These are phyloP conservation scores for Chaetodon auriga DNA, from an alignment of 2,113 vertebrate species.

Conservation along the genomic window DNA sequence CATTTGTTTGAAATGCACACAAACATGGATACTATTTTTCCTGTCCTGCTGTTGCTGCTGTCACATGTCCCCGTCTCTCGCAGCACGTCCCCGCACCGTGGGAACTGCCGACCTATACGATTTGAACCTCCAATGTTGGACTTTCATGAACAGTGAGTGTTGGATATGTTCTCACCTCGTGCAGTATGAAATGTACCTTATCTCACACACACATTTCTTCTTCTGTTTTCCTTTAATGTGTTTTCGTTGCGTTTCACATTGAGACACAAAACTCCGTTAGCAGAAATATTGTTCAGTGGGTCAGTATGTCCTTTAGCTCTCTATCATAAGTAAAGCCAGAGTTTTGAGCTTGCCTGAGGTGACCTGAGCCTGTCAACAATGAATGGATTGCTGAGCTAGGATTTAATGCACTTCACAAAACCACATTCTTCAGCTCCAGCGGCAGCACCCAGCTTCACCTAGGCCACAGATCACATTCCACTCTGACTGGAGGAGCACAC, in stretches of 20 bases:
- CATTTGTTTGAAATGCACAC: slow-evolving; percentile 36
- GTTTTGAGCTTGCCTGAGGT: neutral
- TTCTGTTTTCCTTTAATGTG: neutral
- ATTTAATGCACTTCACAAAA: slow-evolving; percentile 20
- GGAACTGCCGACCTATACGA: slow-evolving; percentile 95
- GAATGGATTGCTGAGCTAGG: neutral
- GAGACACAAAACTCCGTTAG: neutral
- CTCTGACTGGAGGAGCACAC: slow-evolving; percentile 26
- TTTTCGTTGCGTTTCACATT: neutral
- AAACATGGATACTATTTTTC: slow-evolving; percentile 49
- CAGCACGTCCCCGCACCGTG: slow-evolving; percentile 93
- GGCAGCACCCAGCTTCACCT: neutral
- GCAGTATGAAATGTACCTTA: no score
- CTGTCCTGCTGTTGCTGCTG: slow-evolving; percentile 48
- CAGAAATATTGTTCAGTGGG: neutral
- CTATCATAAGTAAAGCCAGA: neutral
- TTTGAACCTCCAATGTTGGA: slow-evolving; percentile 99
- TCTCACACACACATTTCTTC: no score
- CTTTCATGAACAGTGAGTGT: slow-evolving; percentile 97
- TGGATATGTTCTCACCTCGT: neutral
- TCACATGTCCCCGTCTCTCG: slow-evolving; percentile 74
- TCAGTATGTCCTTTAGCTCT: neutral
- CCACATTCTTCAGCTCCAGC: neutral
- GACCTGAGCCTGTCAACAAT: neutral
- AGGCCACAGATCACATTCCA: slow-evolving; percentile 21